These are phyloP conservation scores for Chelon labrosus DNA, from an alignment of 2,797 vertebrate species.

Conservation along the genomic window DNA sequence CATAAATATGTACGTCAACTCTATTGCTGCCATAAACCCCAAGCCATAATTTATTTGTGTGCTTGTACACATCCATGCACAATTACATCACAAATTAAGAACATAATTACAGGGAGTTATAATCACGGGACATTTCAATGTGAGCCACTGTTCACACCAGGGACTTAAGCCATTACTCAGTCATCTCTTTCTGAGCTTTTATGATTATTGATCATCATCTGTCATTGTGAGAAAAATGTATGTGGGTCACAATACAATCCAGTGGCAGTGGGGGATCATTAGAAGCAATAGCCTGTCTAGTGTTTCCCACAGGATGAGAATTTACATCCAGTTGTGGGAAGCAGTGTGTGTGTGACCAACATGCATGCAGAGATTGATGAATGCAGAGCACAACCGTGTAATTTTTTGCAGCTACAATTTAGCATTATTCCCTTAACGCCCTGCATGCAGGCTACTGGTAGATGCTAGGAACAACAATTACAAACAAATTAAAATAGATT, in stretches of 20 bases:
- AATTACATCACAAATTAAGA: conserved; percentile 34
- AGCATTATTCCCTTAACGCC: not conserved
- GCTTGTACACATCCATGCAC: conserved; percentile 8
- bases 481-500: too few species aligned
- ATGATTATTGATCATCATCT: conserved; percentile 57
- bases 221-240: conserved; percentile 44
- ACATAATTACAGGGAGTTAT: conserved; percentile 10
- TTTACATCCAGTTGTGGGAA: not conserved
- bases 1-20: conserved; percentile 65
- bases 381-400: too few species aligned
- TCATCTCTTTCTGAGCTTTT: conserved; percentile 38
- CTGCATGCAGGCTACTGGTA: too few species aligned
- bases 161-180: conserved; percentile 32
- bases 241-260: conserved; percentile 59
- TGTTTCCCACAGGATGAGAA: too few species aligned
- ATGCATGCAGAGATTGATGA: too few species aligned
- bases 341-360: not conserved
- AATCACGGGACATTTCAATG: conserved; percentile 9
- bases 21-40: conserved; percentile 41
- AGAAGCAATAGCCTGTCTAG: too few species aligned
- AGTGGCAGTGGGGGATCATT: conserved; percentile 34
- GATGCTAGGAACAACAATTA: too few species aligned
- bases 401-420: too few species aligned
- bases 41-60: conserved; percentile 11
- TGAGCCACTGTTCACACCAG: conserved; percentile 13